phyloP scores from a whole-genome alignment of 2,113 vertebrate genomes.

The Columba janthina region DNA sequence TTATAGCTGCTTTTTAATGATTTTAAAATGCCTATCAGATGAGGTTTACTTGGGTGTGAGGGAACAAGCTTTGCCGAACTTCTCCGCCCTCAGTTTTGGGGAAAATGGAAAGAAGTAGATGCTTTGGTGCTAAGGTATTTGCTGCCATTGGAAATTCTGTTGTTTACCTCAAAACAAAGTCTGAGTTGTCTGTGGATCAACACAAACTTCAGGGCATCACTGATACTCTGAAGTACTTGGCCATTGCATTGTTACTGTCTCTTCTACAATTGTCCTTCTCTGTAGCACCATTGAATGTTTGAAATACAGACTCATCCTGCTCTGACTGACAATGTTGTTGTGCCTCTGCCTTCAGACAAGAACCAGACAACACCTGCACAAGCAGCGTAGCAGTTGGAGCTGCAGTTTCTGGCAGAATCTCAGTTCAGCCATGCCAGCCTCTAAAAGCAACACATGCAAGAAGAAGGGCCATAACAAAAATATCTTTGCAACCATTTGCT shows the following conservation, averaged over 20 bases:
- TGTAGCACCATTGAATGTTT: neutral
- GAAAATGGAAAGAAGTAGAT: neutral
- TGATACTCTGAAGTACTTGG: neutral
- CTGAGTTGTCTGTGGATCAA: neutral
- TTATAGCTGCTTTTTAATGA: conserved; percentile 51
- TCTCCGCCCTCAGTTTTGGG: neutral
- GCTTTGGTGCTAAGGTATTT: neutral
- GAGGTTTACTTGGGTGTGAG: conserved; percentile 16
- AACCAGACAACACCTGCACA: neutral
- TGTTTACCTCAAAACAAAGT: neutral
- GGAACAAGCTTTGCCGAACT: neutral
- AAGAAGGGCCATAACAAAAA: conserved; percentile 11
- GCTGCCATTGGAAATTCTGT: neutral
- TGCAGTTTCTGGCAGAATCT: neutral
- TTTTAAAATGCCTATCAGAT: conserved; percentile 28
- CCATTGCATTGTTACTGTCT: neutral
- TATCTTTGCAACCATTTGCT: neutral
- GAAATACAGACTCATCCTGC: neutral
- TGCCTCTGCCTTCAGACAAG: neutral
- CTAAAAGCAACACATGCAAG: neutral
- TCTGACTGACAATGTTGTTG: too few species aligned
- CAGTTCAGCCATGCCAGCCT: neutral
- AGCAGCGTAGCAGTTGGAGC: neutral
- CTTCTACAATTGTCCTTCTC: neutral
- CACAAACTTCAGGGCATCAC: neutral